Evolutionary conservation across 2,888 invertebrate genomes (phyloP), one percentile per base, ranked within the genome.

Genomic region (Holacanthella duospinosa): DNA sequence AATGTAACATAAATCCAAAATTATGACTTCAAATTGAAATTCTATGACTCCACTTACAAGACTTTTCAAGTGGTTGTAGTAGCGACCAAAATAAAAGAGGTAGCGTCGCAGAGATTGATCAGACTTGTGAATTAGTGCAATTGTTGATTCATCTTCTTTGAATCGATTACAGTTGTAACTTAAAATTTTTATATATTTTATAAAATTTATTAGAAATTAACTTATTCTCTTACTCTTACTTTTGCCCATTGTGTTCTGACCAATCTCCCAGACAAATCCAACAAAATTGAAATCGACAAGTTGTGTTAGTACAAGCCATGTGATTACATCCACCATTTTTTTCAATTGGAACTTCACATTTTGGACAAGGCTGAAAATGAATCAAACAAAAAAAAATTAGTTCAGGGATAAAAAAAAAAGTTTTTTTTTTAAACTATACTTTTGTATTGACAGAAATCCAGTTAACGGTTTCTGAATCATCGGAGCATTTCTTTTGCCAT

Each of bases 381-480:
- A n/a, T n/a, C n/a, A n/a, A n/a, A 6, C 21, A 27, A 24, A 4
- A 3, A 19, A 21, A 54, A 28, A 21, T 28, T 28, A 29, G 71
- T 64, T 62, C 54, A 29, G 54, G 16, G 36, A 36, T 6, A 48
- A 54, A 27, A 43, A 60, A 53, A n/a, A 1, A 19, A 36, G 21
- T 29, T 25, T 25, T 12, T 25, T 36, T 36, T 36, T 6, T 16
- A n/a, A n/a, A n/a, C n/a, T n/a, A 36, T 36, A 44, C 79, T 76
- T 84, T 84, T 27, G 83, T 84, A 75, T 83, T 82, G 21, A 82
- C 82, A 66, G 80, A 79, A 66, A 84, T 81, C 83, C 83, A 83
- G 72, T 82, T 82, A 36, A 81, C 79, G 21, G 83, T 83, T 74
- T 82, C 83, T 64, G 80, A 79, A 74, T 84, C 83, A 73, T 83